Evolutionary conservation across 2,113 vertebrate genomes (phyloP), one percentile per base, ranked within the genome.

Genomic region (Bambusicola thoracicus): DNA sequence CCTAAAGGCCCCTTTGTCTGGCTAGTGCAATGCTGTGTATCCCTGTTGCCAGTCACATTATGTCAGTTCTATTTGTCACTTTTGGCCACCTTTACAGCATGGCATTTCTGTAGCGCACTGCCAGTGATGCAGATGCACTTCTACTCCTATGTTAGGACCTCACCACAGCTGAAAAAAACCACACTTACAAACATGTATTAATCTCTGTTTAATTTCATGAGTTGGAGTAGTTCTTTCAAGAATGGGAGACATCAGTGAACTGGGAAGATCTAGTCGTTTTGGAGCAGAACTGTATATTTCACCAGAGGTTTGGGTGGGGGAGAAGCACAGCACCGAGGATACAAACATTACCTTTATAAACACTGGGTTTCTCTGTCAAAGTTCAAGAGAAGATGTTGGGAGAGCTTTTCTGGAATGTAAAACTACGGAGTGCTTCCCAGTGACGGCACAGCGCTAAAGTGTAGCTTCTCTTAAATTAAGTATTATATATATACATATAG

Each of bases 1-100:
- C 97, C 87, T 85, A 93, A 97, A 96, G 76, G 83, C 68, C 66
- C 68, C 69, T 90, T 86, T 96, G 93, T 97, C 79, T 95, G 72
- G 46, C 88, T 96, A 58, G 48, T 59, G 80, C 40, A 62, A 76
- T 87, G 94, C 44, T 40, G 86, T 94, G 93, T 67, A 79, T 79
- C 63, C 70, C 91, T 91, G 84, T 91, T 97, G 95, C 81, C 19
- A 49, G 85, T 80, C 77, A 94, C 85, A 96, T 89, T 94, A 82
- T 92, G 88, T 84, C 1, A 30, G 79, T 94, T 94, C 96, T 96
- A 73, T 67, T 97, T 93, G 91, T 69, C 38, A 85, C 34, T 94
- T 97, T 85, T 3, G 9, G 90, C 68, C 89, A 58, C 59, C 81
- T 96, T 95, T 72, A 75, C 43, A 89, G 74, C 67, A 55, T 48